These are phyloP conservation scores for Neoascia interrupta DNA, from an alignment of 2,888 invertebrate species.

Conservation along the genomic window DNA sequence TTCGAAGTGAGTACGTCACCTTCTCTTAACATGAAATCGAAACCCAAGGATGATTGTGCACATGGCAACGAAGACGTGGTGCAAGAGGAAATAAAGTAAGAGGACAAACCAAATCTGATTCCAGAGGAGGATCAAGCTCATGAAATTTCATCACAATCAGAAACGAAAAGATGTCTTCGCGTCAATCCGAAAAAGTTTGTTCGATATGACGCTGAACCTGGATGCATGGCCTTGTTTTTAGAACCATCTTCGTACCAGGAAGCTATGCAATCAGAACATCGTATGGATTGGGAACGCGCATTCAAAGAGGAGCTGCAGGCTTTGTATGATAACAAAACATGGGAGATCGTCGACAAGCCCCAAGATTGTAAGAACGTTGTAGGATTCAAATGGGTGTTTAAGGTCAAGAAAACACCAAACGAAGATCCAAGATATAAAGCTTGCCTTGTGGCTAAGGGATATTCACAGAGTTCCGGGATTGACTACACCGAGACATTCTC, in stretches of 20 bases:
- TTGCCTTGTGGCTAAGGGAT: not conserved
- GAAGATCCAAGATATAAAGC: constrained; percentile 56
- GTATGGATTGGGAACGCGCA: constrained; percentile 60
- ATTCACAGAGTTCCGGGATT: constrained; percentile 51
- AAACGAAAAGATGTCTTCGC: not conserved
- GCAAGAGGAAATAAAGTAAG: not conserved
- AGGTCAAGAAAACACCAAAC: constrained; percentile 48
- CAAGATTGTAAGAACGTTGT: too few species aligned
- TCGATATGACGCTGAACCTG: not conserved
- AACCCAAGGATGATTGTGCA: not conserved
- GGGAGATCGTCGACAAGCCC: too few species aligned
- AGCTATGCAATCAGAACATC: constrained; percentile 24
- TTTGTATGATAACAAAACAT: constrained; percentile 42
- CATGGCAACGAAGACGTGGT: not conserved
- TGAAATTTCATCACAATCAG: not conserved
- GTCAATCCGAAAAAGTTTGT: not conserved
- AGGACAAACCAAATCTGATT: not conserved
- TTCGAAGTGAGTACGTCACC: not conserved
- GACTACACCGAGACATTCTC: constrained; percentile 70
- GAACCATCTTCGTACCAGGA: not conserved
- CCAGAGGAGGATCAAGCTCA: not conserved
- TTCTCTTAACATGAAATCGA: not conserved
- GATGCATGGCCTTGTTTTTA: not conserved
- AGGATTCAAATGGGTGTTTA: constrained; percentile 64
- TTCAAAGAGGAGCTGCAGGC: constrained; percentile 19